A percentile compares a stretch with the other conserved stretches of the same genome.
Conservation (phyloP, 1,140 invertebrate species). For the Venturia canescens region DNA sequence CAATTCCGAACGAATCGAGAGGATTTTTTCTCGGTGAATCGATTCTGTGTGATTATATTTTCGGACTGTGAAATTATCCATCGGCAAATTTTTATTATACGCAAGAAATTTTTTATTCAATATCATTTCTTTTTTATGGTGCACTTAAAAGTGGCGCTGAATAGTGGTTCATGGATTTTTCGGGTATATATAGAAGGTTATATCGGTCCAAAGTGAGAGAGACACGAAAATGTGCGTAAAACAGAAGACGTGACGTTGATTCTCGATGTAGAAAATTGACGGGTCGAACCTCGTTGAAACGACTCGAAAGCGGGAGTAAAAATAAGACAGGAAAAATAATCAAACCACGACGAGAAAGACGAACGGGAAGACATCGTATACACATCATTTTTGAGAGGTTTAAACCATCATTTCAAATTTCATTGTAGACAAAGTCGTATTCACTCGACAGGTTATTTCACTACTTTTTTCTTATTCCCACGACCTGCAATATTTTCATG, state of each 20-base stretch:
- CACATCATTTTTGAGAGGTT: neutral
- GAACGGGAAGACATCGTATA: conserved; percentile 42
- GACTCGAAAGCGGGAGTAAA: conserved; percentile 51
- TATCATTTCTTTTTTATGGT: no score
- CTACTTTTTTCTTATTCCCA: neutral
- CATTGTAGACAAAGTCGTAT: neutral
- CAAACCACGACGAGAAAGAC: conserved; percentile 43
- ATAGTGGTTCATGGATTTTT: neutral
- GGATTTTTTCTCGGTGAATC: neutral
- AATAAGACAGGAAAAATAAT: conserved; percentile 63
- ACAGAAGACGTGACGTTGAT: neutral
- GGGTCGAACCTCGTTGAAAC: neutral
- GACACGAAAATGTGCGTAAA: neutral
- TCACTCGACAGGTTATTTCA: neutral
- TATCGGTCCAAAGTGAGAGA: neutral
- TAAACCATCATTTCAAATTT: neutral
- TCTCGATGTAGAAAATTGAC: neutral
- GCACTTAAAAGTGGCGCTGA: neutral
- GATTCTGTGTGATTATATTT: no score
- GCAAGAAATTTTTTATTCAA: neutral
- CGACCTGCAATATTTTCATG: neutral
- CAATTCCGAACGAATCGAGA: neutral
- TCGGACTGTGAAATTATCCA: neutral
- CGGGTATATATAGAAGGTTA: neutral
- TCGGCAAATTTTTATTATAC: neutral